Percentiles rank a stretch among this genome's conserved stretches.
These are phyloP conservation scores for Ptychadena robeensis DNA, from an alignment of 2,797 vertebrate genomes.

Conservation along the genomic window DNA sequence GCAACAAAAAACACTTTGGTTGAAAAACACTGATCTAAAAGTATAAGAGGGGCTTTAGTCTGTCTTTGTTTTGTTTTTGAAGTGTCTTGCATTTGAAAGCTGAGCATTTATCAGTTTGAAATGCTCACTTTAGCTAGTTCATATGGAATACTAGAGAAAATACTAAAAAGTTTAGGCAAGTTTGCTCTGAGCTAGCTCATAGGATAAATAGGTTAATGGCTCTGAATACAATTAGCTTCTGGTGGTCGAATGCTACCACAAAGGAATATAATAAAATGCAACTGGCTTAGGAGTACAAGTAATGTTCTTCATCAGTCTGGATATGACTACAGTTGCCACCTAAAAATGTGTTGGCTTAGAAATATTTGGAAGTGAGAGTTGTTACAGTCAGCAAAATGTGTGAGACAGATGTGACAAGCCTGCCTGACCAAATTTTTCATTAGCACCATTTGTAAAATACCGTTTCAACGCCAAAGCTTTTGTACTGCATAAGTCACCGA, in stretches of 20 bases:
- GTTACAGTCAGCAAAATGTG: conserved; percentile 51
- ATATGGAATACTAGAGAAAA: neutral
- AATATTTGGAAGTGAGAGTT: conserved; percentile 53
- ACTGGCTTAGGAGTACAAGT: conserved; percentile 4
- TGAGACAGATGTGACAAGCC: conserved; percentile 39
- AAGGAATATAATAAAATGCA: conserved; percentile 16
- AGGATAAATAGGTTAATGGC: neutral
- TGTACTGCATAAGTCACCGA: neutral
- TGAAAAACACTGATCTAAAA: too few relatives aligned
- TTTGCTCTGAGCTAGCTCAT: neutral
- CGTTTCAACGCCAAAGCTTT: conserved; percentile 4
- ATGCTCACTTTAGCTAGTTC: too few relatives aligned
- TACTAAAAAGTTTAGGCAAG: neutral
- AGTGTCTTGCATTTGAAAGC: too few relatives aligned
- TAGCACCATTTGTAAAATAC: conserved; percentile 38
- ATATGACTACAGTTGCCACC: conserved; percentile 42
- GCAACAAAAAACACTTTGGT: too few relatives aligned
- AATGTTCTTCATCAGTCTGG: conserved; percentile 17
- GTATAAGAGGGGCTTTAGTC: too few relatives aligned
- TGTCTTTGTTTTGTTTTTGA: too few relatives aligned
- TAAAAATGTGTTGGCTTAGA: conserved; percentile 44
- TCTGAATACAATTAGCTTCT: neutral
- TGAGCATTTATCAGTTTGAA: too few relatives aligned
- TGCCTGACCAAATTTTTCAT: conserved; percentile 17
- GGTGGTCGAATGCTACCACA: neutral